These are phyloP conservation scores for Araneus ventricosus DNA, from an alignment of 1,140 invertebrate species.

Conservation along the genomic window DNA sequence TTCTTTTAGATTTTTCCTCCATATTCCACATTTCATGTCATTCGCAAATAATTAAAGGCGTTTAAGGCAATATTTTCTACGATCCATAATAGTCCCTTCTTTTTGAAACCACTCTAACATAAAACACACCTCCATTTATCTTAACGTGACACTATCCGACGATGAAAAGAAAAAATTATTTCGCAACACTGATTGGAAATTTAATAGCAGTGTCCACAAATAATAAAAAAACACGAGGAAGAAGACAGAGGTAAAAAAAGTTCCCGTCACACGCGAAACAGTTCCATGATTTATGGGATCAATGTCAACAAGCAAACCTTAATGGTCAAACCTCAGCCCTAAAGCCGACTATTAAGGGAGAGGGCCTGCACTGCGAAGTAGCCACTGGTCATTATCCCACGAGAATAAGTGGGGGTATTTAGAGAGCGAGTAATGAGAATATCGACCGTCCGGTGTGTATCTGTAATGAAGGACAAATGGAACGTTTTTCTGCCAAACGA, in stretches of 20 bases:
- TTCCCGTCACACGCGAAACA: not conserved
- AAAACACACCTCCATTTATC: not conserved
- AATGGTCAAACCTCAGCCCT: not conserved
- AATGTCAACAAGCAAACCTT: conserved; percentile 16
- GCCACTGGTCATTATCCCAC: conserved; percentile 5
- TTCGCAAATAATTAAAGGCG: not conserved
- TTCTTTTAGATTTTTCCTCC: too few species aligned
- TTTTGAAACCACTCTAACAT: not conserved
- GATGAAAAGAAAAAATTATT: not conserved
- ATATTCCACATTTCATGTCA: not conserved
- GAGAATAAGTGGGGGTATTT: conserved; percentile 25
- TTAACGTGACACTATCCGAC: not conserved
- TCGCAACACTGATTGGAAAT: not conserved
- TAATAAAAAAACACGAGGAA: not conserved
- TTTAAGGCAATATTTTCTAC: not conserved
- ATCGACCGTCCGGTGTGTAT: not conserved
- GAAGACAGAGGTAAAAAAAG: not conserved
- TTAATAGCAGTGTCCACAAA: conserved; percentile 22
- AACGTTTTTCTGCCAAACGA: conserved; percentile 32
- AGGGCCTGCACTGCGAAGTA: not conserved
- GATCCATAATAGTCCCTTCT: not conserved
- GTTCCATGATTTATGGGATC: conserved; percentile 20
- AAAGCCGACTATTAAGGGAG: conserved; percentile 10
- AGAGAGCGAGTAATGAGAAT: conserved; percentile 25
- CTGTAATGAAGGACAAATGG: conserved; percentile 33